phyloP scores from a whole-genome alignment of 2,888 invertebrate genomes.

The Drosophila limbata region DNA sequence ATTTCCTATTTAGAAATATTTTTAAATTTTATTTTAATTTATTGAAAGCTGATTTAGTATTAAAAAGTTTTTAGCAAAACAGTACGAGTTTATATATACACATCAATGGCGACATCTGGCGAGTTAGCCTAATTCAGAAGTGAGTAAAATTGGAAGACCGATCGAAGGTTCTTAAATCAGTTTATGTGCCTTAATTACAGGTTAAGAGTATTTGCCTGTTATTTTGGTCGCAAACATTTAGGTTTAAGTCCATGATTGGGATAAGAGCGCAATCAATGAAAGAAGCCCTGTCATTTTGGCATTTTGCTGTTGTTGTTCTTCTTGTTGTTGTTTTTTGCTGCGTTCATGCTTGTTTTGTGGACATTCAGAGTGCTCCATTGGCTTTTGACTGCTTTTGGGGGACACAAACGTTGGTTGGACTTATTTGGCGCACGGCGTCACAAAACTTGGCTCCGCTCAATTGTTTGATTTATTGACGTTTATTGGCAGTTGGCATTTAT shows the following conservation, averaged over 20 bases:
- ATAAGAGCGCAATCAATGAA: constrained; percentile 15
- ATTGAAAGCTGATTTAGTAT: not conserved
- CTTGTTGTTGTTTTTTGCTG: constrained; percentile 5
- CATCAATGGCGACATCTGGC: too few relatives aligned
- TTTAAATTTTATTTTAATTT: too few relatives aligned
- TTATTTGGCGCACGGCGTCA: constrained; percentile 70
- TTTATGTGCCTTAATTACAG: not conserved
- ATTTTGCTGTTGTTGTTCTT: constrained; percentile 1
- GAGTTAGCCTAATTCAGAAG: too few relatives aligned
- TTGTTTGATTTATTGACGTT: constrained; percentile 78
- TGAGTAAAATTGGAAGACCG: not conserved
- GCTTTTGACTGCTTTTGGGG: constrained; percentile 31
- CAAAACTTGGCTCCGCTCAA: constrained; percentile 73
- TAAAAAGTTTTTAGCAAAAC: too few relatives aligned
- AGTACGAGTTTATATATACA: too few relatives aligned
- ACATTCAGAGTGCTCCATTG: constrained; percentile 14
- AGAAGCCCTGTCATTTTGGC: constrained; percentile 17
- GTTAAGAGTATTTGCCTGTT: not conserved
- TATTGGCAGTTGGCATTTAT: constrained; percentile 81
- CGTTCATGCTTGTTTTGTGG: constrained; percentile 3
- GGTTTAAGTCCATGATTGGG: not conserved
- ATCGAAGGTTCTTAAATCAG: not conserved
- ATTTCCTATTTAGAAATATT: too few relatives aligned
- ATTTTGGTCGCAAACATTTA: not conserved
- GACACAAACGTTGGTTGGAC: constrained; percentile 51